These are phyloP conservation scores for Sphecodes monilicornis DNA, from an alignment of 2,888 invertebrate genomes.

Conservation along the genomic window DNA sequence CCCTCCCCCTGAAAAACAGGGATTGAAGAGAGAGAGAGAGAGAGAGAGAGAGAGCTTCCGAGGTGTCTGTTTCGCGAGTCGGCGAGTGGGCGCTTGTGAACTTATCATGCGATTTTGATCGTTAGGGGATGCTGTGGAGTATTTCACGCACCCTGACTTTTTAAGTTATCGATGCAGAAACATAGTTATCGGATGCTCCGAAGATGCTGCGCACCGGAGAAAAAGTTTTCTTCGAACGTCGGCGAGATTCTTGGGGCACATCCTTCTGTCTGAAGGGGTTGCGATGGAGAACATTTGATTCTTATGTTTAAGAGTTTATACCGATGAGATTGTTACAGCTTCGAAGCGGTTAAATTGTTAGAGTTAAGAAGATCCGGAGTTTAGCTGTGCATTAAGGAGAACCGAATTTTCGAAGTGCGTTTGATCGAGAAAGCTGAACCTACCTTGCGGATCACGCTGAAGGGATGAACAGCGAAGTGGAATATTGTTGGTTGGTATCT, in stretches of 20 bases:
- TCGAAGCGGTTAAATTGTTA: background rate
- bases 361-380: background rate
- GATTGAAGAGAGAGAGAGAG: background rate
- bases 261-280: background rate
- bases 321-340: background rate
- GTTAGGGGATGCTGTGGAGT: background rate
- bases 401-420: slow-evolving; percentile 6
- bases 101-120: background rate
- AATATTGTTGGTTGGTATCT: slow-evolving; percentile 32
- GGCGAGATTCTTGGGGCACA: background rate
- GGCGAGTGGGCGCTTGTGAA: no score
- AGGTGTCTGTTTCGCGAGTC: background rate
- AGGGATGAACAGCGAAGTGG: slow-evolving; percentile 42
- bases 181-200: background rate
- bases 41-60: background rate
- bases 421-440: slow-evolving; percentile 36
- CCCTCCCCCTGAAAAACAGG: background rate
- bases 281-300: background rate
- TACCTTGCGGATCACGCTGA: slow-evolving; percentile 45
- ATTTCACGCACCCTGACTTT: background rate
- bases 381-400: slow-evolving; percentile 1
- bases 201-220: background rate
- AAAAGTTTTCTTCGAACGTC: background rate
- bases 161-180: background rate
- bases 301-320: background rate